Conservation (phyloP, 1,140 invertebrate genomes). For the Camponotus pennsylvanicus region DNA sequence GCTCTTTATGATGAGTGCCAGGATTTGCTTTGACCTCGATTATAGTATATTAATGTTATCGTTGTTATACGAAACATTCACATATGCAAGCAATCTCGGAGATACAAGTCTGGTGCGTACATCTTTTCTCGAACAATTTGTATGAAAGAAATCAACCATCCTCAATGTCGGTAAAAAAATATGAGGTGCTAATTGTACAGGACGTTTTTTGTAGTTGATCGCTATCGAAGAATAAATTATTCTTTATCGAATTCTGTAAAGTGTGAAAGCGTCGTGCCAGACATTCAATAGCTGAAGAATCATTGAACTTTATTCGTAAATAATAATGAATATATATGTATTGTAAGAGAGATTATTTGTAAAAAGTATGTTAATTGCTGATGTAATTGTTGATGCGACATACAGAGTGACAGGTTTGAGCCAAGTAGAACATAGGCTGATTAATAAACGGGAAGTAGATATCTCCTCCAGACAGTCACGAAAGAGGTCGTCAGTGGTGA, state of each 20-base stretch:
- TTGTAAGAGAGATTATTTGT: not conserved
- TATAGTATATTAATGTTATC: constrained; percentile 23
- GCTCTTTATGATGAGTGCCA: constrained; percentile 67
- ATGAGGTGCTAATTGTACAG: constrained; percentile 8
- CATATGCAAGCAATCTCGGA: not conserved
- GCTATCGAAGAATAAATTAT: not conserved
- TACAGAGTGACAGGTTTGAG: constrained; percentile 83
- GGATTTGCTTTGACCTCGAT: constrained; percentile 69
- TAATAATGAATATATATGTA: not conserved
- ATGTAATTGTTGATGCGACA: constrained; percentile 45
- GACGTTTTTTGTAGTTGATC: constrained; percentile 12
- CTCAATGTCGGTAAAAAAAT: not conserved
- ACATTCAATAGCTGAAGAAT: constrained; percentile 33
- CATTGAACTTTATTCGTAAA: not conserved
- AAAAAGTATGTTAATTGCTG: constrained; percentile 28
- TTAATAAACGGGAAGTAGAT: constrained; percentile 74
- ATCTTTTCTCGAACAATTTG: constrained; percentile 10
- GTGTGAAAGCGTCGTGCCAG: constrained; percentile 45
- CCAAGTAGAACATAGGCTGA: constrained; percentile 77
- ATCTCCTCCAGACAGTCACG: constrained; percentile 87
- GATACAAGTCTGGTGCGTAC: not conserved
- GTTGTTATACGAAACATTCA: not conserved
- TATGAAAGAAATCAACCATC: not conserved
- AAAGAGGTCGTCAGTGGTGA: constrained; percentile 86
- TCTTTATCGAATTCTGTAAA: constrained; percentile 10